Conservation (phyloP, 2,113 vertebrate species). For the Carassius gibelio region DNA sequence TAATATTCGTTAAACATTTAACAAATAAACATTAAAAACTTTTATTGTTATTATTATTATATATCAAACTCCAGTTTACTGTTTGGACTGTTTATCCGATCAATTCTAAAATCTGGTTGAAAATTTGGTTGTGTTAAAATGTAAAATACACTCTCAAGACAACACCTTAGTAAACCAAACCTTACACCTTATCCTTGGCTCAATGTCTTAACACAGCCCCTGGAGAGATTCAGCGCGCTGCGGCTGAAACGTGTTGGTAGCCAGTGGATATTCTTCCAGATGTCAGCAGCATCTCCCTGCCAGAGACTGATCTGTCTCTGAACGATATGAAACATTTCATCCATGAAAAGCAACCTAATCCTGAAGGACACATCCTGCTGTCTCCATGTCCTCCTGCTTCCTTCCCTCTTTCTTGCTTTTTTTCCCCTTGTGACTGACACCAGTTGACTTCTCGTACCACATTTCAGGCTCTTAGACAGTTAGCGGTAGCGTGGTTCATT, state of each 20-base stretch:
- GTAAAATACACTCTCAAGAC: background rate
- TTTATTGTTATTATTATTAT: no score
- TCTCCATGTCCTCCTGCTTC: background rate
- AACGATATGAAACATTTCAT: conserved; percentile 17
- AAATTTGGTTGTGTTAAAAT: background rate
- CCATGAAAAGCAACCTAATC: conserved; percentile 18
- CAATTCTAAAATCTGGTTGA: background rate
- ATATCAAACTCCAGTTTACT: background rate
- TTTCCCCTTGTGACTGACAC: background rate
- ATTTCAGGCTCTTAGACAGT: conserved; percentile 13
- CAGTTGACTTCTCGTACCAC: conserved; percentile 4
- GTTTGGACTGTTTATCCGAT: background rate
- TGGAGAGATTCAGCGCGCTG: background rate
- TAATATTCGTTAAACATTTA: background rate
- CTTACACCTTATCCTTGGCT: background rate
- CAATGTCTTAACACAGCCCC: background rate
- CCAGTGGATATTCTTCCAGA: conserved; percentile 30
- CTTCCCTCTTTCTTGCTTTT: background rate
- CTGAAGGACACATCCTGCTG: conserved; percentile 27
- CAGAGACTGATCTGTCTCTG: conserved; percentile 34
- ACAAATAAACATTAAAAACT: no score
- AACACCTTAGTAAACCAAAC: background rate
- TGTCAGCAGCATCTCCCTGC: conserved; percentile 4
- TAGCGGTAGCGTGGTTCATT: conserved; percentile 55
- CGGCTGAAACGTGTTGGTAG: background rate